Conservation (phyloP, 2,888 invertebrate genomes). For the Tiliacea aurago region DNA sequence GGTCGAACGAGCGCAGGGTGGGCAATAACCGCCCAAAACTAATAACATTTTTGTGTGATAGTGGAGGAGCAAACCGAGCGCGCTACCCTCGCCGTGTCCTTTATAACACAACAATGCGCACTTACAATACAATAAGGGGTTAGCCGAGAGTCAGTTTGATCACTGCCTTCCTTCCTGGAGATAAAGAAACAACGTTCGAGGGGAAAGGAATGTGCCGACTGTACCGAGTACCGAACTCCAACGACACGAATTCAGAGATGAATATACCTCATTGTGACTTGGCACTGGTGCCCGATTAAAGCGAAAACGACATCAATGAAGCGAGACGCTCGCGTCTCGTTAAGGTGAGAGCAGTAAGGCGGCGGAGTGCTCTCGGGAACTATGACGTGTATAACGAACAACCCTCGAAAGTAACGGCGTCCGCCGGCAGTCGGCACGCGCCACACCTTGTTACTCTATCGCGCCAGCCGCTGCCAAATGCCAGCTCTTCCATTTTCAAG, state of each 20-base stretch:
- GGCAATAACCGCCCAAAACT: conserved; percentile 89
- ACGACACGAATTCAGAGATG: conserved; percentile 62
- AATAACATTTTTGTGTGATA: conserved; percentile 90
- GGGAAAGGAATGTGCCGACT: conserved; percentile 49
- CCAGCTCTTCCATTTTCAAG: conserved; percentile 53
- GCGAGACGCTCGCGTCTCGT: conserved; percentile 84
- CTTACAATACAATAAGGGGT: conserved; percentile 85
- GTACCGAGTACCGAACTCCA: conserved; percentile 46
- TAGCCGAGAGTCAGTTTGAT: conserved; percentile 78
- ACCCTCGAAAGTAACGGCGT: conserved; percentile 80
- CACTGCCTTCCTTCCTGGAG: conserved; percentile 74
- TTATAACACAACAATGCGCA: conserved; percentile 86
- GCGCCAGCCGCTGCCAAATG: conserved; percentile 63
- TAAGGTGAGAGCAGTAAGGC: conserved; percentile 82
- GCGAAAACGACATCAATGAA: conserved; percentile 86
- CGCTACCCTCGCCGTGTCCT: conserved; percentile 81
- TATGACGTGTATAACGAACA: conserved; percentile 88
- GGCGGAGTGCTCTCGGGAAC: conserved; percentile 85
- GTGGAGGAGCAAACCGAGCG: conserved; percentile 83
- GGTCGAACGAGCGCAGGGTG: conserved; percentile 81
- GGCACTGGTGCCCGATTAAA: conserved; percentile 77
- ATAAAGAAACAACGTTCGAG: conserved; percentile 70
- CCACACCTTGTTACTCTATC: conserved; percentile 75
- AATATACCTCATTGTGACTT: conserved; percentile 70
- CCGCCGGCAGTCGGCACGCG: conserved; percentile 80